Evolutionary conservation across 2,113 vertebrate species (phyloP).

Genomic region (Xyrauchen texanus): DNA sequence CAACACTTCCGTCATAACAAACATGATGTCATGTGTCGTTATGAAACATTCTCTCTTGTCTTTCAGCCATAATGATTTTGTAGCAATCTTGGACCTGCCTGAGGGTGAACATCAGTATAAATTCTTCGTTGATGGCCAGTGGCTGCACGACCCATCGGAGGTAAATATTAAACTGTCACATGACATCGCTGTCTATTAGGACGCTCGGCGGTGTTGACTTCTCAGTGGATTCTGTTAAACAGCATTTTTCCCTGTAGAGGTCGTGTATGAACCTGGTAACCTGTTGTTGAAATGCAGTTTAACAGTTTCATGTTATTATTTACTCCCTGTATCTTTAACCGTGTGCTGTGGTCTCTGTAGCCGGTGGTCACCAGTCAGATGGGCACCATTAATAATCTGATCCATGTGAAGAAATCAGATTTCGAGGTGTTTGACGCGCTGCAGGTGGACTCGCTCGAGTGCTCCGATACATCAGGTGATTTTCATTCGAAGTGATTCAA

Average conservation of each 20-base stretch:
- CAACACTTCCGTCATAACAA: not conserved
- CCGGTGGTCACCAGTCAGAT: constrained; percentile 94
- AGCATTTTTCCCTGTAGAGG: no score
- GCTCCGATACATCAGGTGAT: constrained; percentile 90
- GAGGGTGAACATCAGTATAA: constrained; percentile 99
- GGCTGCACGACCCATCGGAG: constrained; percentile 94
- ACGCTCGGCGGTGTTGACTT: no score
- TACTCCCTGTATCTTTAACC: no score
- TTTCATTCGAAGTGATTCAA: constrained; percentile 22
- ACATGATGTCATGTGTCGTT: not conserved
- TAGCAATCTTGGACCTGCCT: constrained; percentile 93
- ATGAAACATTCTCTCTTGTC: not conserved
- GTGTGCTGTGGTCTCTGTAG: constrained; percentile 65
- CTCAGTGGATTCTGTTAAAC: no score
- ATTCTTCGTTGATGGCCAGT: constrained; percentile 98
- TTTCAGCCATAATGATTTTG: constrained; percentile 93
- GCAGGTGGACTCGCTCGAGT: constrained; percentile 93
- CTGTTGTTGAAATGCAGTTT: no score
- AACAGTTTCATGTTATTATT: no score
- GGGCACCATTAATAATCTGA: constrained; percentile 96
- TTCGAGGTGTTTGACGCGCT: constrained; percentile 97
- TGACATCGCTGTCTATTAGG: not conserved
- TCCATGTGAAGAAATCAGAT: constrained; percentile 96
- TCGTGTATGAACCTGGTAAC: no score
- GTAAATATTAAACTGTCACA: constrained; percentile 65